Conservation (phyloP, 2,113 vertebrate species). For the Rhinolophus sinicus region DNA sequence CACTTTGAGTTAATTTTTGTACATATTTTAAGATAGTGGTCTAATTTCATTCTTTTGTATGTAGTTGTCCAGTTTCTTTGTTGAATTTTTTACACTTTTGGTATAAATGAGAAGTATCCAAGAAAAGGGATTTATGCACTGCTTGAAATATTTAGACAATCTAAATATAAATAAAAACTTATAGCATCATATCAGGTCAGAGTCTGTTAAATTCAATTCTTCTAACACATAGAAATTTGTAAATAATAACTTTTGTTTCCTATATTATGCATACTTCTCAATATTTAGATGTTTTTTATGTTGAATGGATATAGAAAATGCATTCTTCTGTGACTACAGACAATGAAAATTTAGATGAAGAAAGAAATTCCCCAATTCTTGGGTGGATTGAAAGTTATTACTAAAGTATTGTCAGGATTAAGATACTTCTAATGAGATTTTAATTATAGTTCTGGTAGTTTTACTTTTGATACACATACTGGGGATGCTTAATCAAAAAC, state of each 20-base stretch:
- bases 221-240: neutral
- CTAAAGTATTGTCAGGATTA: neutral
- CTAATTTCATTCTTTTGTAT: neutral
- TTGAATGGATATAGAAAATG: neutral
- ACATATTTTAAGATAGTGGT: neutral
- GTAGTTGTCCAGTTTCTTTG: neutral
- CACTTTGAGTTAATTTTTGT: neutral
- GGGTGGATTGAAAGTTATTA: constrained; percentile 26
- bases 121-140: neutral
- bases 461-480: constrained; percentile 18
- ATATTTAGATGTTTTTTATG: neutral
- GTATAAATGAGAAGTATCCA: neutral
- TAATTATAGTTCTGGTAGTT: constrained; percentile 43
- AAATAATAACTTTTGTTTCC: neutral
- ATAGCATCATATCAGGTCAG: neutral
- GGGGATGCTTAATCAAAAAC: constrained; percentile 48
- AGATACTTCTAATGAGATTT: constrained; percentile 69
- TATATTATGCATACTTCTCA: neutral
- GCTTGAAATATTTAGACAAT: neutral
- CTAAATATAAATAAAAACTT: neutral
- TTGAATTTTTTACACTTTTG: neutral
- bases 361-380: constrained; percentile 57
- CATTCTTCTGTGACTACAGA: neutral
- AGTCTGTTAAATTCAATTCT: neutral
- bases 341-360: neutral